Percentiles rank a stretch among this genome's conserved stretches.
Conservation (phyloP, 1,140 invertebrate genomes). For the Aphelinus atriplicis region DNA sequence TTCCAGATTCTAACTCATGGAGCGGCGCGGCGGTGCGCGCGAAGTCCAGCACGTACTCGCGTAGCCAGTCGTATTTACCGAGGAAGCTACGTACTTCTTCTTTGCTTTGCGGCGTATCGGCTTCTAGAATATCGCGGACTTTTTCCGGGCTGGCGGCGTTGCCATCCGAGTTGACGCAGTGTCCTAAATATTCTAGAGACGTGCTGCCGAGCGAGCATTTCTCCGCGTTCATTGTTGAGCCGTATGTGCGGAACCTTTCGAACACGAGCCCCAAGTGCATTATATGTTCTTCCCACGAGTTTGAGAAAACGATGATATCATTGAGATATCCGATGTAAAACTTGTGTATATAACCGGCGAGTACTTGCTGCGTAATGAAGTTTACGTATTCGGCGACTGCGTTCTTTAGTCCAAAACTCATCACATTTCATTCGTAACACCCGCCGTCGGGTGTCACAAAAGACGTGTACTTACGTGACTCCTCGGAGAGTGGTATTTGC, state of each 20-base stretch:
- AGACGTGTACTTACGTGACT: conserved; percentile 6
- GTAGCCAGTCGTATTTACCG: conserved; percentile 36
- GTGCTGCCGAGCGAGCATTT: conserved; percentile 27
- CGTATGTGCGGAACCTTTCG: conserved; percentile 17
- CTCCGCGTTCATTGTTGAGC: neutral
- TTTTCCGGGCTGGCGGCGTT: conserved; percentile 23
- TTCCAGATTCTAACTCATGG: neutral
- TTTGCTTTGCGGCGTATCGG: neutral
- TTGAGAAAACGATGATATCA: conserved; percentile 4
- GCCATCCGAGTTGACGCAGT: conserved; percentile 12
- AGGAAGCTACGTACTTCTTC: conserved; percentile 34
- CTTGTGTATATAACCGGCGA: conserved; percentile 2
- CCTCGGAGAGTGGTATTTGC: conserved; percentile 28
- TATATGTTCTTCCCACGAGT: conserved; percentile 26
- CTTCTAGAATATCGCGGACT: conserved; percentile 17
- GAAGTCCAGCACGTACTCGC: conserved; percentile 38
- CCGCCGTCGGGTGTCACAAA: conserved; percentile 23
- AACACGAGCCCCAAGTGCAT: conserved; percentile 16
- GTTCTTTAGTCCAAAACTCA: conserved; percentile 15
- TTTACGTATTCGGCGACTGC: conserved; percentile 2
- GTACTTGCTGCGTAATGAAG: conserved; percentile 10
- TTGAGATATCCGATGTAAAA: neutral
- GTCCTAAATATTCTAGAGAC: conserved; percentile 25
- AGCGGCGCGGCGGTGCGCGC: neutral
- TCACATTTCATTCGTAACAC: conserved; percentile 23